Conservation (phyloP, 2,797 vertebrate genomes). For the Microctenopoma steveboyesi region DNA sequence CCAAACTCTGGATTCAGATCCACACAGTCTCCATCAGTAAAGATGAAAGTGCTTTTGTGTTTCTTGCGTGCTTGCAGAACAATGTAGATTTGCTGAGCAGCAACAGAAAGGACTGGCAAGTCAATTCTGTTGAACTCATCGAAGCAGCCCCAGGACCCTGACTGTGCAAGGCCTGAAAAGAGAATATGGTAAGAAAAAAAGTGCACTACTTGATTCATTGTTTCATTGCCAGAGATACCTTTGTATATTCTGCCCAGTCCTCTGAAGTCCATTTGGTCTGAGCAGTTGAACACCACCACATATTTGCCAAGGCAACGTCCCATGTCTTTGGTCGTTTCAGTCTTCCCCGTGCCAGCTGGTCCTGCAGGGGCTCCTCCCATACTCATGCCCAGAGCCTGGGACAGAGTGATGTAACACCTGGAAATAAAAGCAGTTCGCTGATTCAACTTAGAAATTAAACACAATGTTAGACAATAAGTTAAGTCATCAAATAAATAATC, state of each 20-base stretch:
- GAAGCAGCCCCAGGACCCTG: conserved; percentile 86
- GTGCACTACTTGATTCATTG: conserved; percentile 1
- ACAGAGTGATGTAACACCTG: conserved; percentile 91
- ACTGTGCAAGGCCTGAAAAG: conserved; percentile 85
- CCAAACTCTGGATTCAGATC: conserved; percentile 90
- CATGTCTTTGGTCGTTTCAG: conserved; percentile 91
- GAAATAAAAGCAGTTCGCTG: conserved; percentile 28
- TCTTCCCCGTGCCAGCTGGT: conserved; percentile 80
- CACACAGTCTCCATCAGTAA: conserved; percentile 85
- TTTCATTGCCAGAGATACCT: conserved; percentile 71
- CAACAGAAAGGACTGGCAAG: conserved; percentile 88
- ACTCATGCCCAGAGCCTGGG: conserved; percentile 89
- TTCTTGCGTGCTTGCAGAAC: conserved; percentile 90
- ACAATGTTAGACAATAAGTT: not conserved
- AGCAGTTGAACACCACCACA: conserved; percentile 92
- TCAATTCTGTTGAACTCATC: conserved; percentile 92
- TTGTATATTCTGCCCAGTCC: conserved; percentile 91
- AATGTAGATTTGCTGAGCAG: conserved; percentile 90
- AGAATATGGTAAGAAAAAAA: conserved; percentile 30
- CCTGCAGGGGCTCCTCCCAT: conserved; percentile 91
- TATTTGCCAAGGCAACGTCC: conserved; percentile 90
- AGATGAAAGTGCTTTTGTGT: conserved; percentile 83
- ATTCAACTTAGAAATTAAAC: not conserved
- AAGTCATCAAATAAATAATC: not conserved
- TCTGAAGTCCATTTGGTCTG: conserved; percentile 93